Evolutionary conservation across 2,888 invertebrate genomes (phyloP).

Genomic region (Cancer borealis): DNA sequence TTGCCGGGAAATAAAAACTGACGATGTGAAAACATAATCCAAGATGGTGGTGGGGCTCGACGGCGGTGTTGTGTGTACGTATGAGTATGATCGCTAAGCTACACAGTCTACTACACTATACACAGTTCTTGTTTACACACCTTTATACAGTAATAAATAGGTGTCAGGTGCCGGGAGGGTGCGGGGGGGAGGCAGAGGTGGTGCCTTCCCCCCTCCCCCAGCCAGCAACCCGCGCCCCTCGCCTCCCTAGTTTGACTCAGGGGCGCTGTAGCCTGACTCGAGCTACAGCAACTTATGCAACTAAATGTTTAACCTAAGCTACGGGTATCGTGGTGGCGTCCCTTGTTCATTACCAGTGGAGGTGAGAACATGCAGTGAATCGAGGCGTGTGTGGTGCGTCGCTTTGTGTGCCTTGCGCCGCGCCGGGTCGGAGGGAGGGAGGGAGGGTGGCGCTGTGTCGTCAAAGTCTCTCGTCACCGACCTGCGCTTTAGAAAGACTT

Average conservation of each 20-base stretch:
- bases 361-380: constrained; percentile 66
- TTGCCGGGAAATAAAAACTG: constrained; percentile 52
- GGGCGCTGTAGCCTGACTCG: constrained; percentile 25
- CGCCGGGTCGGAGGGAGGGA: constrained; percentile 44
- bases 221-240: background rate
- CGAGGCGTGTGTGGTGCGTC: background rate
- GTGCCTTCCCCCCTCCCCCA: background rate
- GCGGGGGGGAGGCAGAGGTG: background rate
- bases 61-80: constrained; percentile 54
- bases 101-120: constrained; percentile 73
- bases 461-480: constrained; percentile 36
- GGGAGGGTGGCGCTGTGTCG: background rate
- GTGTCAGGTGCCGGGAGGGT: constrained; percentile 53
- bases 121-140: constrained; percentile 72
- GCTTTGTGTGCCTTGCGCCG: constrained; percentile 9
- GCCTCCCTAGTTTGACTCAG: constrained; percentile 25
- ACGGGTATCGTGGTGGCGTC: constrained; percentile 62
- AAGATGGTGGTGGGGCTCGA: constrained; percentile 16
- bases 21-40: constrained; percentile 37
- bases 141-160: constrained; percentile 75
- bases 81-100: constrained; percentile 72
- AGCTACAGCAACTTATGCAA: constrained; percentile 70
- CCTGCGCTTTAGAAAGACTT: constrained; percentile 69
- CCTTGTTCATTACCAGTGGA: constrained; percentile 56
- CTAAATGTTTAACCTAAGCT: constrained; percentile 69